Base-by-base conservation (phyloP, 2,113 vertebrate species). In the Cervus canadensis region DNA sequence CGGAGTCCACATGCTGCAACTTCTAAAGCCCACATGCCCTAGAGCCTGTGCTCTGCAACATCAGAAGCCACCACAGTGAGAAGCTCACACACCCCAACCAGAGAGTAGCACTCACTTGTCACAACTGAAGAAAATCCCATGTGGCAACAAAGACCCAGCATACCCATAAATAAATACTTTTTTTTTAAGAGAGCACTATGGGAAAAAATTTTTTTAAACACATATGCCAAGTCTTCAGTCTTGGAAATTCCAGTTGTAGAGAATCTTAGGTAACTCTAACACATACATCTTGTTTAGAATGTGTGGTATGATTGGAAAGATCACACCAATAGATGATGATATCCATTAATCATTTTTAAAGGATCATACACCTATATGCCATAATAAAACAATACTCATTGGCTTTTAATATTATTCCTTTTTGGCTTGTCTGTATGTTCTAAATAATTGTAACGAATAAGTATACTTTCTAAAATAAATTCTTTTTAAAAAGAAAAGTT, bases 1-100 rank as follows among this genome's bases (percentile, higher is more conserved):
- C 6, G 6, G 30, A 16, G 28, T 33, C 28, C 60, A 33, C 60
- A 16, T 7, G 30, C 60, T 33, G 30, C 6, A 33, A 0, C 6
- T 64, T 64, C 14, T 64, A 15, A 33, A 33, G 60, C 30, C 60
- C 60, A 33, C 14, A 1, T 16, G 30, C 60, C 14, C 28, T 15
- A 3, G 60, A 62, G 28, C 28, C 14, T 16, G 14, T 64, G 60
- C 60, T 33, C 60, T 33, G 60, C 60, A 33, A 16, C 6, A 4
- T 4, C 60, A 33, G 60, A 64, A 64, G 60, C 60, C 60, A 7
- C 60, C 60, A 62, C 60, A 64, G 30, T 8, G 14, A 64, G 60
- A 33, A 16, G 14, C 30, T 64, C 60, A 16, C 60, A 64, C 60
- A 33, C 30, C 30, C 14, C 14, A 64, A 33, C 30, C 33, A 1